Evolutionary conservation across 2,888 invertebrate species (phyloP), one percentile per base, ranked within the genome.

Genomic region (Lycocerus yunnanus): DNA sequence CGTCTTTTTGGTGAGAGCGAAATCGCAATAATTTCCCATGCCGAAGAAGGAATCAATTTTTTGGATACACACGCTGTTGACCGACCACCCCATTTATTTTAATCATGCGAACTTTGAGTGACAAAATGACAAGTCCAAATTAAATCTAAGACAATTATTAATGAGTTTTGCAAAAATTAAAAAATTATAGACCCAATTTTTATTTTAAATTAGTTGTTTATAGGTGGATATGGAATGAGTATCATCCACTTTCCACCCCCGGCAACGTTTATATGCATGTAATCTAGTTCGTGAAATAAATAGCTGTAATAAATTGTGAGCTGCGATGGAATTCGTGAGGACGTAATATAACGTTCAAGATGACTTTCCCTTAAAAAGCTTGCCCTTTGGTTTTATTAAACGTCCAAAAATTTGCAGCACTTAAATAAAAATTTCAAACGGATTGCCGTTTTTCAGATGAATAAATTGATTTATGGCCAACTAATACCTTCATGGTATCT

Each of bases 291-390:
- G 84, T 84, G 85, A 86, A 87, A 87, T 10, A 94, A 93, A 84
- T 95, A 95, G 84, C 86, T 92, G 83, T 92, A 94, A 83, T 94
- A 92, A 65, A 94, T 95, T 61, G 93, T 93, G 1, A 94, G 81
- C 80, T 80, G 80, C 77, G 80, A 81, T 80, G 76, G 78, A 76
- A 78, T 78, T 74, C 69, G 69, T 61, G 77, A 78, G 76, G 72
- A 76, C 67, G 68, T 16, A 58, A 71, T 66, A 72, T 27, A 60
- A 9, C 70, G 67, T 67, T 76, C 78, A 16, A 15, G 14, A 15
- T 74, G 63, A 65, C 73, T 81, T 81, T 77, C 66, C 14, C 61
- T 59, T 18, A 20, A 14, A 16, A 24, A 66, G 13, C 18, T 67
- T 24, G 58, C 43, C 27, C 43, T 67, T 14, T 21, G 66, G 14